Evolutionary conservation across 1,140 invertebrate species (phyloP), one percentile per base, ranked within the genome.

Genomic region (Macrostomum lignano): DNA sequence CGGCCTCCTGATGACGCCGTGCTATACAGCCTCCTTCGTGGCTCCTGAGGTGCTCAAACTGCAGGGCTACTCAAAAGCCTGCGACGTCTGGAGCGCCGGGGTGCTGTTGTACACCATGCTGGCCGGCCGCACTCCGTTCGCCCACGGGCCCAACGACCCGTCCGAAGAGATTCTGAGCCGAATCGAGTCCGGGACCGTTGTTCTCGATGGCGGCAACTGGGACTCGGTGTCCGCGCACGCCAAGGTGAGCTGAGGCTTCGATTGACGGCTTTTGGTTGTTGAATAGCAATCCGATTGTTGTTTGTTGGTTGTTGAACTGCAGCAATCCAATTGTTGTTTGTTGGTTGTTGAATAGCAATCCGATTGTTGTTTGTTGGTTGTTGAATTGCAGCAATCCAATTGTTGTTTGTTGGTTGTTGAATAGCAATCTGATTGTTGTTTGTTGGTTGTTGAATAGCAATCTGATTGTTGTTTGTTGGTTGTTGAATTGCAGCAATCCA

Each of bases 1-100:
- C 59, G 84, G 84, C 14, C 63, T 98, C 4, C 61, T 98, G 9
- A 96, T 96, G 86, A 98, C 88, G 1, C 88, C 88, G 2, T 96
- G 86, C 56, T 96, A 94, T 49, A 96, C 88, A 9, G 84, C 84
- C 3, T 88, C 91, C 56, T 98, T 86, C 61, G 88, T 93, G 1
- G 88, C 88, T 3, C 88, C 88, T 0, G 88, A 96, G 65, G 86
- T 94, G 9, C 62, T 96, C 3, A 91, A 88, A 50, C 67, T 75
- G 19, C 84, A 91, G 55, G 86, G 86, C 1, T 96, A 98, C 47
- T 86, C 96, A 55, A 73, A 79, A 35, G 81, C 84, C 21, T 94
- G 84, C 63, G 88, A 96, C 64, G 82, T 94, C 37, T 96, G 86
- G 86, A 91, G 79, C 39, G 62, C 94, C 36, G 88, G 88, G 38